Percentiles rank a stretch among this genome's conserved stretches.
Conservation (phyloP, 2,113 vertebrate species). For the Mesocricetus auratus region DNA sequence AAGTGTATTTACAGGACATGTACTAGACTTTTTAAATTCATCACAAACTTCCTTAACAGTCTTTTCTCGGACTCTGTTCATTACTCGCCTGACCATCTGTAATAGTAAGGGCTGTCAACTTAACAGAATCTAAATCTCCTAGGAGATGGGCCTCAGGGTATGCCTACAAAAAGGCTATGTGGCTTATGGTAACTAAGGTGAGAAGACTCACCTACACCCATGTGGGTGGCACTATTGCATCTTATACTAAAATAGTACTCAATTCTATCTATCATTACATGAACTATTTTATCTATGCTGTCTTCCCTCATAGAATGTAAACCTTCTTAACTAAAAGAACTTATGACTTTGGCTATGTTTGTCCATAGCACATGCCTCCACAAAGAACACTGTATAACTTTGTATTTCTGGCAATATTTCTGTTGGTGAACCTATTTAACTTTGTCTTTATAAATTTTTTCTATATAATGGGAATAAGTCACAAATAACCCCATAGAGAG, state of each 20-base stretch:
- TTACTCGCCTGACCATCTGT: not conserved
- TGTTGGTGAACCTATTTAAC: conserved; percentile 49
- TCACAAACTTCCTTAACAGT: conserved; percentile 14
- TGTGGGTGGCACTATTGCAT: not conserved
- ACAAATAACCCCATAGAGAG: conserved; percentile 29
- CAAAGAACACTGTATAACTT: not conserved
- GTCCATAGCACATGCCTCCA: not conserved
- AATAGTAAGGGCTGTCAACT: not conserved
- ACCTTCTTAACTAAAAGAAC: not conserved
- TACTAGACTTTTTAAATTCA: not conserved
- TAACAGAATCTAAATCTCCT: not conserved
- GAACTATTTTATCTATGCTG: not conserved
- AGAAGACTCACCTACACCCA: not conserved
- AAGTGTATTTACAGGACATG: not conserved
- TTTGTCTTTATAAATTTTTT: conserved; percentile 11
- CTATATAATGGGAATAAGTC: not conserved
- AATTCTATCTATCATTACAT: not conserved
- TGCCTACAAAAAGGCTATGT: not conserved
- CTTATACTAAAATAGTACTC: not conserved
- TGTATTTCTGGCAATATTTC: conserved; percentile 21
- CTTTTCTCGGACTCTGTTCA: conserved; percentile 15
- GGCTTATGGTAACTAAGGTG: not conserved
- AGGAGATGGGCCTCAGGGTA: not conserved
- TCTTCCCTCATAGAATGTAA: conserved; percentile 17
- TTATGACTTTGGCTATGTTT: conserved; percentile 3